These are phyloP conservation scores for Porphyrio hochstetteri DNA, from an alignment of 2,113 vertebrate species.

Conservation along the genomic window DNA sequence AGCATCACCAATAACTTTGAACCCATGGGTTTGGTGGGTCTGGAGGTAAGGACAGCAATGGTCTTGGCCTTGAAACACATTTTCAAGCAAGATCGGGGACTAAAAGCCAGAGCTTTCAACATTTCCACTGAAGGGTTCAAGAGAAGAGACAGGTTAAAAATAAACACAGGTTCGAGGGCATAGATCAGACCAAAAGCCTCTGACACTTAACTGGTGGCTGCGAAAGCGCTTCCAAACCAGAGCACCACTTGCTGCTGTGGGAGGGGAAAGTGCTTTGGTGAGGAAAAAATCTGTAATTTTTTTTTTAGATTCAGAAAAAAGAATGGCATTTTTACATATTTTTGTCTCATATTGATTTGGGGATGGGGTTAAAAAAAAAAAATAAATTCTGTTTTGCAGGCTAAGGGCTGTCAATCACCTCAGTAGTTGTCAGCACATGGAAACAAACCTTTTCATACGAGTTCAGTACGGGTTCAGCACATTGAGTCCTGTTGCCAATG, in stretches of 20 bases:
- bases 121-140: rapidly evolving
- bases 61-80: neutral
- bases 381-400: neutral
- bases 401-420: neutral
- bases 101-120: neutral
- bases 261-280: neutral
- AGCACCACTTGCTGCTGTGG: neutral
- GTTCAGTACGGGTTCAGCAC: neutral
- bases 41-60: rapidly evolving
- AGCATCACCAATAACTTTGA: neutral
- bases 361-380: neutral
- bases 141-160: constrained; percentile 6
- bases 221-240: neutral
- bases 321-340: neutral
- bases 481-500: neutral
- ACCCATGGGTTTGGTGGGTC: rapidly evolving
- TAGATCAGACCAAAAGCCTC: neutral
- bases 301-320: neutral
- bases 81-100: neutral
- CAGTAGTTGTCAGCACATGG: neutral
- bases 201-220: neutral
- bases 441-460: neutral
- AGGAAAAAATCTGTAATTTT: neutral
- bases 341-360: neutral
- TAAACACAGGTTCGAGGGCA: neutral